Conservation (phyloP, 2,797 vertebrate species). For the Alfaro cultratus region DNA sequence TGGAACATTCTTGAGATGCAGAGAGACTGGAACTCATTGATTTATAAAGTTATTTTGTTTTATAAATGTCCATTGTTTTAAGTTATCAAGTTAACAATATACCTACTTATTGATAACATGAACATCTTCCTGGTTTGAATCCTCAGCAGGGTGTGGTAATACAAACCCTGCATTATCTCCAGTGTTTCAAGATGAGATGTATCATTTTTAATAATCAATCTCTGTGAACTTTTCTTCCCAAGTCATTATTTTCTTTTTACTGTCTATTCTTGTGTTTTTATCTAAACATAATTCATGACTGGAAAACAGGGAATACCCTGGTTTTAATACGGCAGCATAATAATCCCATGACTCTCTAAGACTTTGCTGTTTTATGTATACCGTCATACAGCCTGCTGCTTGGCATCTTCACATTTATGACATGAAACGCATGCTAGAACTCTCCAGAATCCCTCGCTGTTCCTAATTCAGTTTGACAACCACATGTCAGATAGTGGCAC, state of each 20-base stretch:
- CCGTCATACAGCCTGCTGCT: conserved; percentile 26
- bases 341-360: conserved; percentile 19
- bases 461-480: conserved; percentile 20
- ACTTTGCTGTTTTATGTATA: conserved; percentile 18
- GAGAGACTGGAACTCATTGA: background rate
- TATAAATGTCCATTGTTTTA: background rate
- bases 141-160: conserved; percentile 13
- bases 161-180: conserved; percentile 52
- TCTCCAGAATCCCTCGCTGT: conserved; percentile 8
- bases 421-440: conserved; percentile 26
- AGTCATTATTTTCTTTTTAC: conserved; percentile 5
- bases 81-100: background rate
- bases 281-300: conserved; percentile 26
- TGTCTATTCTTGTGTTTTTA: conserved; percentile 29
- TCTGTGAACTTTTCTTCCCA: conserved; percentile 13
- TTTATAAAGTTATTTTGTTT: background rate
- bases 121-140: background rate
- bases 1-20: background rate
- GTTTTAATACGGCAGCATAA: conserved; percentile 45
- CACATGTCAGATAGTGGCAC: conserved; percentile 17
- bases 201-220: conserved; percentile 26
- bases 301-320: conserved; percentile 44
- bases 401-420: conserved; percentile 59
- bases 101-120: background rate
- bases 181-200: conserved; percentile 15